Conservation (phyloP, 2,797 vertebrate species). For the Enteromius viviparus region DNA sequence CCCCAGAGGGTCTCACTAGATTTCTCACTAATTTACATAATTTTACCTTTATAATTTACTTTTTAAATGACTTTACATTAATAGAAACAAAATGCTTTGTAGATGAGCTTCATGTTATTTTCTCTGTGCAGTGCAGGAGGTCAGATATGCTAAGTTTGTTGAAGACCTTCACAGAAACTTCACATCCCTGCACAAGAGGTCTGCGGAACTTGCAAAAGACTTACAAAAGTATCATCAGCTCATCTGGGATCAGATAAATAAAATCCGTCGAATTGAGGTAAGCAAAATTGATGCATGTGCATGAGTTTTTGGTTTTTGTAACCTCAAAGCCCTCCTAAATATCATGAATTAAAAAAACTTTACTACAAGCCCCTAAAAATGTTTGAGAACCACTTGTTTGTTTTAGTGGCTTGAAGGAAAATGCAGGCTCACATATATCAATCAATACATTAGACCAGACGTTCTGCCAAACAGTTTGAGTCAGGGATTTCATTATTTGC, state of each 20-base stretch:
- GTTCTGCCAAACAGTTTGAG: not conserved
- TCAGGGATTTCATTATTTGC: slow-evolving; percentile 47
- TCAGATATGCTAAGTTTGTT: slow-evolving; percentile 61
- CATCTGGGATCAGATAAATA: slow-evolving; percentile 63
- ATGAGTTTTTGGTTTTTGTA: not conserved
- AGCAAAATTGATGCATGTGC: not conserved
- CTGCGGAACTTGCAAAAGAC: slow-evolving; percentile 49
- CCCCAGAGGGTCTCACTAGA: not conserved
- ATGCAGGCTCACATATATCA: slow-evolving; percentile 1
- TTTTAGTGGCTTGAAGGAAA: not conserved
- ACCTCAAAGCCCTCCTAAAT: not conserved
- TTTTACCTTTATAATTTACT: too few relatives aligned
- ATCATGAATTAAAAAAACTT: not conserved
- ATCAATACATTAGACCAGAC: slow-evolving; percentile 32
- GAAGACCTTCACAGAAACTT: slow-evolving; percentile 64
- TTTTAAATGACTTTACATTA: too few relatives aligned
- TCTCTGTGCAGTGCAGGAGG: slow-evolving; percentile 66
- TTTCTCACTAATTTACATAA: too few relatives aligned
- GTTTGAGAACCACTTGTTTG: not conserved
- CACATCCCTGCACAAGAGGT: slow-evolving; percentile 57
- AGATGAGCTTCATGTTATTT: not conserved
- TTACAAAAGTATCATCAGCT: slow-evolving; percentile 54
- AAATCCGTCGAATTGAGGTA: slow-evolving; percentile 71
- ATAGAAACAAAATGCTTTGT: not conserved
- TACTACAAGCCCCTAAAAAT: not conserved